Evolutionary conservation across 1,140 invertebrate species (phyloP), one percentile per base, ranked within the genome.

Genomic region (Agrilus planipennis): DNA sequence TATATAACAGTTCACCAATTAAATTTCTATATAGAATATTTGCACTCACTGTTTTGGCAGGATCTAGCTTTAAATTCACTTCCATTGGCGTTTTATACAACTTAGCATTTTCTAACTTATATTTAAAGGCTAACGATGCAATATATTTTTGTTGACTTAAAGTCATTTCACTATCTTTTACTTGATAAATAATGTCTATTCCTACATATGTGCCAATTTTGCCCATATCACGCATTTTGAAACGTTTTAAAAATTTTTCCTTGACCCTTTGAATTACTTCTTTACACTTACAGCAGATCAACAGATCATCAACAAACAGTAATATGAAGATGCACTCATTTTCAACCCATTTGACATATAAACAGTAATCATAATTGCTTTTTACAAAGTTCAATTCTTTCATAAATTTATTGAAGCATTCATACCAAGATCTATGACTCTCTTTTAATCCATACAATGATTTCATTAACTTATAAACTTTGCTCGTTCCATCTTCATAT

Each of bases 61-160:
- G n/a, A n/a, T n/a, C n/a, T n/a, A n/a, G n/a, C n/a, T n/a, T n/a
- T n/a, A n/a, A n/a, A n/a, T n/a, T n/a, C n/a, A n/a, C n/a, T n/a
- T n/a, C n/a, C n/a, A n/a, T n/a, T n/a, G n/a, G n/a, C n/a, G n/a
- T n/a, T n/a, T n/a, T n/a, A n/a, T n/a, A n/a, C n/a, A n/a, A n/a
- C n/a, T n/a, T n/a, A n/a, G n/a, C n/a, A n/a, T n/a, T n/a, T n/a
- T n/a, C n/a, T n/a, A n/a, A n/a, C n/a, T n/a, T n/a, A n/a, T n/a
- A n/a, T n/a, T n/a, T n/a, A 58, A 62, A 62, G 6, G 29, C 42
- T 31, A 37, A 40, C 10, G 38, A 44, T 37, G 35, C 34, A 14
- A 47, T 44, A 17, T 47, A 47, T 21, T 30, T 31, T 16, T 3
- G 37, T 31, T 47, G 48, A 29, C 21, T 40, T 34, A 47, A 18